phyloP scores from a whole-genome alignment of 1,140 invertebrate species.

The Lordiphosa clarofinis region DNA sequence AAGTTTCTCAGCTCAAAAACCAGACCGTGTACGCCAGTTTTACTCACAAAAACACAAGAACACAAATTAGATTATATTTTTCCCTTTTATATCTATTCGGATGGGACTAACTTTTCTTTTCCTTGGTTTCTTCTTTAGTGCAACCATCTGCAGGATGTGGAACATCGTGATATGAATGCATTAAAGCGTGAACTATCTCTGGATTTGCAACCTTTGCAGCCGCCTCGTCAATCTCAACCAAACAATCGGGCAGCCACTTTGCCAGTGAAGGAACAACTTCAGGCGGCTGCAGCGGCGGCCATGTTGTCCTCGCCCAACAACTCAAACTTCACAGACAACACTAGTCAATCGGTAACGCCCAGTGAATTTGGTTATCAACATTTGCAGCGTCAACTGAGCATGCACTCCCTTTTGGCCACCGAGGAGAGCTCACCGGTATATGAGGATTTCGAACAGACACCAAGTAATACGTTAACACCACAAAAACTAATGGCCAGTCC shows the following conservation, averaged over 20 bases:
- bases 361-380: slow-evolving; percentile 79
- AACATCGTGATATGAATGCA: slow-evolving; percentile 73
- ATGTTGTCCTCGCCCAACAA: slow-evolving; percentile 72
- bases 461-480: slow-evolving; percentile 50
- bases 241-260: slow-evolving; percentile 47
- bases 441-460: slow-evolving; percentile 73
- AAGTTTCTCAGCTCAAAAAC: too few species aligned
- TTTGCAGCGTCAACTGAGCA: slow-evolving; percentile 71
- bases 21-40: too few species aligned
- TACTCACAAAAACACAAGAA: too few species aligned
- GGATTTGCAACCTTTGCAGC: slow-evolving; percentile 58
- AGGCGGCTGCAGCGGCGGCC: slow-evolving; percentile 29
- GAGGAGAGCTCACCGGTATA: slow-evolving; percentile 72
- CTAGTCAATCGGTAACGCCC: slow-evolving; percentile 79
- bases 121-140: slow-evolving; percentile 29
- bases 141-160: slow-evolving; percentile 46
- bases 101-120: neutral
- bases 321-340: slow-evolving; percentile 78
- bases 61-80: too few species aligned
- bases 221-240: slow-evolving; percentile 38
- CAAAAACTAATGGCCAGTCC: slow-evolving; percentile 76
- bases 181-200: slow-evolving; percentile 73
- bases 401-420: slow-evolving; percentile 72
- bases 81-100: too few species aligned
- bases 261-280: slow-evolving; percentile 54